These are phyloP conservation scores for Penaeus vannamei DNA, from an alignment of 1,140 invertebrate species.

Conservation along the genomic window DNA sequence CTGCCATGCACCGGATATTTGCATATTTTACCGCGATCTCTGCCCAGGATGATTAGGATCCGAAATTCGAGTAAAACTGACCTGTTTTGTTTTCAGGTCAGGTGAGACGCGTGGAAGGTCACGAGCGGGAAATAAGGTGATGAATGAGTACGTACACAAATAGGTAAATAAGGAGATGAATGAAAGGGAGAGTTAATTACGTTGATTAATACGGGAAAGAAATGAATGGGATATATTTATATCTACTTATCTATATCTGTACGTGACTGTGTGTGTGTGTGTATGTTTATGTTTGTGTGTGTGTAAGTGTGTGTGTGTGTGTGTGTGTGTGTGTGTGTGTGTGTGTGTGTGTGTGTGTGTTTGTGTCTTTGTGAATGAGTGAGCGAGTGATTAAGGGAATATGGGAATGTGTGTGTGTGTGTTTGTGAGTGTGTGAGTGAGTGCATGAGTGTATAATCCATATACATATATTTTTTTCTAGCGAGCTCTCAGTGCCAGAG, in stretches of 20 bases:
- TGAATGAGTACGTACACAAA: too few relatives aligned
- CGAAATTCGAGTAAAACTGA: too few relatives aligned
- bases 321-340: not conserved
- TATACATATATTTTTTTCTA: not conserved
- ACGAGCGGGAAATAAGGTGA: too few relatives aligned
- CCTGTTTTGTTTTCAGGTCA: too few relatives aligned
- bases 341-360: not conserved
- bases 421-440: not conserved
- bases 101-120: too few relatives aligned
- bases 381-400: not conserved
- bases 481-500: too few relatives aligned
- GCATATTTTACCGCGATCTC: too few relatives aligned
- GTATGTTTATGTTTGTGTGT: not conserved
- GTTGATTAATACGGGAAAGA: too few relatives aligned
- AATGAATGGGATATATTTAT: not conserved
- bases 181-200: too few relatives aligned
- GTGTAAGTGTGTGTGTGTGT: not conserved
- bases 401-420: not conserved
- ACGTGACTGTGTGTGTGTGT: not conserved
- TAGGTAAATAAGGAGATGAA: too few relatives aligned
- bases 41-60: too few relatives aligned
- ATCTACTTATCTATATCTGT: not conserved
- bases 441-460: not conserved
- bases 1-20: too few relatives aligned
- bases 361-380: not conserved